These are phyloP conservation scores for Apotomis capreana DNA, from an alignment of 2,888 invertebrate species.

Conservation along the genomic window DNA sequence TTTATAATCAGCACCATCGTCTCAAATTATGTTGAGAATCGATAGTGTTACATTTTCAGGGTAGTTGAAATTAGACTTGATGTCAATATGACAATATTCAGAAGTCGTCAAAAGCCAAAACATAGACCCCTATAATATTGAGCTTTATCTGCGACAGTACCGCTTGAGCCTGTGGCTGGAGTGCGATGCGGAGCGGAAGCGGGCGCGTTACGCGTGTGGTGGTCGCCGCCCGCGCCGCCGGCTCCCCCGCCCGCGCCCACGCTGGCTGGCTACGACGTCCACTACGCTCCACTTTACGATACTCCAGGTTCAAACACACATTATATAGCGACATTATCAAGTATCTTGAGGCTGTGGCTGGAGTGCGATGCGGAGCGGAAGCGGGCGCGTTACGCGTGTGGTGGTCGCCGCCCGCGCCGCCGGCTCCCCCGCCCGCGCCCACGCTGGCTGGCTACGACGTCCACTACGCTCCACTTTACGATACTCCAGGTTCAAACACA, in stretches of 20 bases:
- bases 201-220: slow-evolving; percentile 88
- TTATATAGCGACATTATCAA: too few species aligned
- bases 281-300: slow-evolving; percentile 84
- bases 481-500: slow-evolving; percentile 50
- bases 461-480: slow-evolving; percentile 85
- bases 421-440: slow-evolving; percentile 74
- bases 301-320: slow-evolving; percentile 49
- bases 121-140: background rate
- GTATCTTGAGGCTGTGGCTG: slow-evolving; percentile 87
- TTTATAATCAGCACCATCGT: too few species aligned
- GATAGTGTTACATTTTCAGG: too few species aligned
- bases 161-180: slow-evolving; percentile 87
- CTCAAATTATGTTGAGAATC: too few species aligned
- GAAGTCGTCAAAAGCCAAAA: too few species aligned
- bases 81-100: too few species aligned
- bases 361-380: slow-evolving; percentile 86
- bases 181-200: slow-evolving; percentile 87
- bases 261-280: slow-evolving; percentile 88
- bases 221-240: slow-evolving; percentile 85
- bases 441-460: slow-evolving; percentile 87
- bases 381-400: slow-evolving; percentile 89
- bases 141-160: slow-evolving; percentile 73
- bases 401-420: slow-evolving; percentile 85
- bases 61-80: too few species aligned
- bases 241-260: slow-evolving; percentile 66